Evolutionary conservation across 2,888 invertebrate species (phyloP).

Genomic region (Steinernema hermaphroditum): DNA sequence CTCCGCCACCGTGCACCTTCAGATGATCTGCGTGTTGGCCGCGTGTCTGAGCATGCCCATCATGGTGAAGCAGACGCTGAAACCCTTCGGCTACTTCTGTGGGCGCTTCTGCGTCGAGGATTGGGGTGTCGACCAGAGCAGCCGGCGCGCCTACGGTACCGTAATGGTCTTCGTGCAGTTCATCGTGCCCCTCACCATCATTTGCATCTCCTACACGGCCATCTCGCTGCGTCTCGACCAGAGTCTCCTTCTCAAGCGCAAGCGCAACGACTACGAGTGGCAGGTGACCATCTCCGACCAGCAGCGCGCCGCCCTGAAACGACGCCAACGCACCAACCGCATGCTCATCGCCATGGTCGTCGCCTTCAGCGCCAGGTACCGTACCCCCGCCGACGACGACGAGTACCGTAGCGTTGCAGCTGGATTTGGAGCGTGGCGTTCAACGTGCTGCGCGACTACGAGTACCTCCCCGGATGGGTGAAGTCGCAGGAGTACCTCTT

Average conservation of each 20-base stretch:
- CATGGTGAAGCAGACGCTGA: constrained; percentile 58
- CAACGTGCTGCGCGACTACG: constrained; percentile 63
- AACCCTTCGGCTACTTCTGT: constrained; percentile 56
- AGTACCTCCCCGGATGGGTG: constrained; percentile 56
- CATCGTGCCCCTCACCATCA: constrained; percentile 61
- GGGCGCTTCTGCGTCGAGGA: constrained; percentile 58
- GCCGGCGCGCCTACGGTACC: constrained; percentile 57
- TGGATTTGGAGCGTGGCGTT: constrained; percentile 64
- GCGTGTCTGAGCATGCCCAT: constrained; percentile 54
- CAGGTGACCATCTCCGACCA: constrained; percentile 55
- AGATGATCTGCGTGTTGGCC: constrained; percentile 54
- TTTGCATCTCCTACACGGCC: constrained; percentile 63
- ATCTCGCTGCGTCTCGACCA: constrained; percentile 61
- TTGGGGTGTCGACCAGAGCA: constrained; percentile 49
- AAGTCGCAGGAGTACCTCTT: constrained; percentile 61
- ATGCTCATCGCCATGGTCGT: constrained; percentile 65
- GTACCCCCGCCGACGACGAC: background rate
- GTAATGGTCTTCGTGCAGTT: constrained; percentile 61
- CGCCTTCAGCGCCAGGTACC: constrained; percentile 54
- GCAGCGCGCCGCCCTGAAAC: constrained; percentile 57
- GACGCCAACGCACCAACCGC: constrained; percentile 63
- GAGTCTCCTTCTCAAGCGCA: constrained; percentile 60
- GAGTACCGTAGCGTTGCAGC: constrained; percentile 38
- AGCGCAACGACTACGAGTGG: constrained; percentile 57
- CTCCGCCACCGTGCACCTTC: constrained; percentile 34